Percentiles rank a stretch among this genome's conserved stretches.
Evolutionary conservation across 2,113 vertebrate species (phyloP).

Genomic region (Pyrgilauda ruficollis): DNA sequence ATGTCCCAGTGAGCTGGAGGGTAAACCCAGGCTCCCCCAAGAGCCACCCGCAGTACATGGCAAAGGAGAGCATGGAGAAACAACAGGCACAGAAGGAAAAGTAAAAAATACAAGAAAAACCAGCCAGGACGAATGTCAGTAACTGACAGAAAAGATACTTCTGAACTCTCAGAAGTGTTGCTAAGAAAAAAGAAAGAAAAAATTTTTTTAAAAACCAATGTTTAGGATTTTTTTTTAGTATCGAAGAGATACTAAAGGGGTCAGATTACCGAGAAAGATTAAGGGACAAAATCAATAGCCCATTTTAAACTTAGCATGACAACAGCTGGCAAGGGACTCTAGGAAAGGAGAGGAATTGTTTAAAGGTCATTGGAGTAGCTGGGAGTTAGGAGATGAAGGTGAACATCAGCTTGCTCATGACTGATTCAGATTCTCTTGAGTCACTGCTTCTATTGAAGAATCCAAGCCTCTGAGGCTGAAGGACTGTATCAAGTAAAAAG

Average conservation of each 20-base stretch:
- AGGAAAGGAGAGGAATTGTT: background rate
- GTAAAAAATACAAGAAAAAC: background rate
- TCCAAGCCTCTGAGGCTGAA: background rate
- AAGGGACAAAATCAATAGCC: background rate
- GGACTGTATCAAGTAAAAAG: background rate
- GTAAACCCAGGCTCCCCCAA: background rate
- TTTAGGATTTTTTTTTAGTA: background rate
- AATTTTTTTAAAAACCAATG: background rate
- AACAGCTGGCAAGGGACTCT: background rate
- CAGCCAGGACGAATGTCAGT: background rate
- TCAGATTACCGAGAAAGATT: background rate
- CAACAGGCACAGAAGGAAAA: background rate
- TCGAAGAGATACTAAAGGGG: background rate
- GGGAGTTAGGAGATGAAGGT: background rate
- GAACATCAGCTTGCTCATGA: background rate
- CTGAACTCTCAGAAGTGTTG: background rate
- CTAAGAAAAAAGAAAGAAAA: background rate
- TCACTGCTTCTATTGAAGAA: background rate
- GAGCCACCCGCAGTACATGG: background rate
- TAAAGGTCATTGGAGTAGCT: background rate
- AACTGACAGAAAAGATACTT: background rate
- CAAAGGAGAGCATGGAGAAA: background rate
- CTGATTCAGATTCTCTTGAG: background rate
- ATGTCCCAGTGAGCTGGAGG: background rate
- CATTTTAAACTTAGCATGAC: background rate